Evolutionary conservation across 2,888 invertebrate species (phyloP).

Genomic region (Cosmorhoe ocellata): DNA sequence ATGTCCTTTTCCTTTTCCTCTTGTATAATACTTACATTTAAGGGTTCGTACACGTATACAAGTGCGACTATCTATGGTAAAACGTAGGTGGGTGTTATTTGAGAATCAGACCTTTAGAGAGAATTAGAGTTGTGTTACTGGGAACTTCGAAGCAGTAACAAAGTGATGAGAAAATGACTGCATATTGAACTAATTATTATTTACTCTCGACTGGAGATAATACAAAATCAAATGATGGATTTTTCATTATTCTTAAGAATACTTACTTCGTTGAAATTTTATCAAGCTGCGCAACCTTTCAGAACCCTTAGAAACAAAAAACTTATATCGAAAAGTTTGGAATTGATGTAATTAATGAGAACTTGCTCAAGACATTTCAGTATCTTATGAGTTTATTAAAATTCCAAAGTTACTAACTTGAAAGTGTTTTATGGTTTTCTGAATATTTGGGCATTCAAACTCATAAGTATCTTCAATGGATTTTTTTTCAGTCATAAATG

Average conservation of each 20-base stretch:
- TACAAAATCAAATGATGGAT: too few relatives aligned
- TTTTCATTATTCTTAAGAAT: too few relatives aligned
- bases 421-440: conserved; percentile 5
- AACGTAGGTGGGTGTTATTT: conserved; percentile 20
- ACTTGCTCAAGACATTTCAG: conserved; percentile 3
- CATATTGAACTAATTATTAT: too few relatives aligned
- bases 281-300: background rate
- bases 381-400: conserved; percentile 10
- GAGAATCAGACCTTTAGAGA: conserved; percentile 23
- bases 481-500: conserved; percentile 29
- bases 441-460: conserved; percentile 5
- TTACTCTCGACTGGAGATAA: too few relatives aligned
- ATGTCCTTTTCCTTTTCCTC: conserved; percentile 34
- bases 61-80: conserved; percentile 1
- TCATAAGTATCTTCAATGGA: background rate
- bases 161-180: too few relatives aligned
- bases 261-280: background rate
- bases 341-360: conserved; percentile 5
- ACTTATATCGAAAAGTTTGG: conserved; percentile 5
- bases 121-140: conserved; percentile 5
- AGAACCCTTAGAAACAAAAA: conserved; percentile 14
- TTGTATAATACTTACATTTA: conserved; percentile 49
- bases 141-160: background rate
- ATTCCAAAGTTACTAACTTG: conserved; percentile 2
- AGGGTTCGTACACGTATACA: conserved; percentile 42